phyloP scores from a whole-genome alignment of 1,140 invertebrate species.

The Pygmarrhopalites habei region DNA sequence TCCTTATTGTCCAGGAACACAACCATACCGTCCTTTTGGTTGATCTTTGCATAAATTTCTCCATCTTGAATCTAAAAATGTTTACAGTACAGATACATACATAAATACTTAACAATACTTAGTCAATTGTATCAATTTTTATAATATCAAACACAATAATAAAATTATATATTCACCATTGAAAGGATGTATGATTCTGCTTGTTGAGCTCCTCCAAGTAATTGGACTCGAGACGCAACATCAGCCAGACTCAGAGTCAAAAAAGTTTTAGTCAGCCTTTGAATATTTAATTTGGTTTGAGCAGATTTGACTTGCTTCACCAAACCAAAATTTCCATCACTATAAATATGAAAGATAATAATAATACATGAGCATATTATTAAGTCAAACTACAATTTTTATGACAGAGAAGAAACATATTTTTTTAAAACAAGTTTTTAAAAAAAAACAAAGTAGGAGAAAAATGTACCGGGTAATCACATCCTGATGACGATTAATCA shows the following conservation, averaged over 20 bases:
- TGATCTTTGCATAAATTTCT: slow-evolving; percentile 94
- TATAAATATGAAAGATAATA: slow-evolving; percentile 40
- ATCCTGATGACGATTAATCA: slow-evolving; percentile 71
- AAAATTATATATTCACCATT: slow-evolving; percentile 59
- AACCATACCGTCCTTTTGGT: slow-evolving; percentile 98
- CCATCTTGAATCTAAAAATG: slow-evolving; percentile 82
- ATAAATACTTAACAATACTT: neutral
- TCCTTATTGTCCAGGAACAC: slow-evolving; percentile 92
- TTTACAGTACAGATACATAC: slow-evolving; percentile 12
- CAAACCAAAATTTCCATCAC: slow-evolving; percentile 53
- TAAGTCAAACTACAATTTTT: too few species aligned
- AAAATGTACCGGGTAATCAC: slow-evolving; percentile 59
- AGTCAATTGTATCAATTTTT: too few species aligned
- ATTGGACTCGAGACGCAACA: slow-evolving; percentile 82
- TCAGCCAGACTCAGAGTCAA: slow-evolving; percentile 87
- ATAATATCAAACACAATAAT: too few species aligned
- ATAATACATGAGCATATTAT: too few species aligned
- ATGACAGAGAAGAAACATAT: too few species aligned
- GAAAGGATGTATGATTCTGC: slow-evolving; percentile 91
- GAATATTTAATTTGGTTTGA: slow-evolving; percentile 93
- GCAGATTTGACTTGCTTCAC: slow-evolving; percentile 71
- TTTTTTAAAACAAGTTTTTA: too few species aligned
- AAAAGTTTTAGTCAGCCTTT: slow-evolving; percentile 93
- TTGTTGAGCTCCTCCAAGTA: slow-evolving; percentile 64
- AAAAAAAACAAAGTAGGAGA: too few species aligned